Percentiles rank a stretch among this genome's conserved stretches.
phyloP scores from a whole-genome alignment of 2,888 invertebrate genomes.

The Zygogramma bicolorata region DNA sequence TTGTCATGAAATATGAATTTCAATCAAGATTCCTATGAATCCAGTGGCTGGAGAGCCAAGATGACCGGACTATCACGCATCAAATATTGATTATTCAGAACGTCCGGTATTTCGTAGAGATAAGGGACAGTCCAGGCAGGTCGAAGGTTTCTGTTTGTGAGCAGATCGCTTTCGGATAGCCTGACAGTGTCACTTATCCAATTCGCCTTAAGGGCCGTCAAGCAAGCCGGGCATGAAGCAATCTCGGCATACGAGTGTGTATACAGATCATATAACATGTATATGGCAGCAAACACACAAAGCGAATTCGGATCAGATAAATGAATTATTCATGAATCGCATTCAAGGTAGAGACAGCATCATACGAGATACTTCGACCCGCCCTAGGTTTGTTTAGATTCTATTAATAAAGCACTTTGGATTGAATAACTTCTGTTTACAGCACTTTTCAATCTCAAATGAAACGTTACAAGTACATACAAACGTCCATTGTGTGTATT shows the following conservation, averaged over 20 bases:
- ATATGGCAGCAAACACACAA: conserved; percentile 63
- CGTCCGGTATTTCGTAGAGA: conserved; percentile 33
- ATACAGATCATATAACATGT: conserved; percentile 63
- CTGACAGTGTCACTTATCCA: conserved; percentile 53
- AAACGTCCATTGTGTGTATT: conserved; percentile 48
- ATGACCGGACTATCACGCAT: conserved; percentile 20
- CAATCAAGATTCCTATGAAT: neutral
- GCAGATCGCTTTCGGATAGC: conserved; percentile 41
- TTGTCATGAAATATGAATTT: too few relatives aligned
- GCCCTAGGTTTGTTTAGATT: conserved; percentile 61
- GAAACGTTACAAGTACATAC: conserved; percentile 57
- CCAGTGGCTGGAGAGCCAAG: neutral
- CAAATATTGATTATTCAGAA: conserved; percentile 48
- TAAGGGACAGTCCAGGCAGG: conserved; percentile 42
- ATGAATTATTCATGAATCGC: conserved; percentile 63
- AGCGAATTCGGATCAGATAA: conserved; percentile 64
- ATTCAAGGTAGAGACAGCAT: conserved; percentile 62
- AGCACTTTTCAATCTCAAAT: conserved; percentile 60
- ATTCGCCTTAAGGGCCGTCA: conserved; percentile 58
- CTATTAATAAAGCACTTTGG: conserved; percentile 64
- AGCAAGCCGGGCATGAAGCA: conserved; percentile 56
- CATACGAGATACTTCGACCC: conserved; percentile 51
- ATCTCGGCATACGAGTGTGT: conserved; percentile 55
- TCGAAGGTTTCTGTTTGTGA: conserved; percentile 42
- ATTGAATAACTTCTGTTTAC: conserved; percentile 63